phyloP scores from a whole-genome alignment of 92 coral and sea anemone species.

The Porites rus region DNA sequence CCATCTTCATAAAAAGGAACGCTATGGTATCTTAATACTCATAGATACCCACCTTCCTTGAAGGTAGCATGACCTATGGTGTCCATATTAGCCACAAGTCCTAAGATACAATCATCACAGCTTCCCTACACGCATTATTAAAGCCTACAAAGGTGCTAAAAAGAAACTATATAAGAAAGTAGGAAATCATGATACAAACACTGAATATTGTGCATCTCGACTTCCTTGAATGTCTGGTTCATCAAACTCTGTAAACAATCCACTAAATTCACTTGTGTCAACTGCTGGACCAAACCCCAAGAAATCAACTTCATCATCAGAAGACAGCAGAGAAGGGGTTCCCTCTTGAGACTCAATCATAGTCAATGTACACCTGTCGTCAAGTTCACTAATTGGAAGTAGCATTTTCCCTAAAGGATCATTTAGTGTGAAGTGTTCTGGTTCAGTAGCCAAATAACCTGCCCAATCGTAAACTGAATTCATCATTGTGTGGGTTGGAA shows the following conservation, averaged over 20 bases:
- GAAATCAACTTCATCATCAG: constrained; percentile 31
- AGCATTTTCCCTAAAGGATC: constrained; percentile 37
- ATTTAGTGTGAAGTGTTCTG: constrained; percentile 42
- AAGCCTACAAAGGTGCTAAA: not conserved
- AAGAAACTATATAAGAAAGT: not conserved
- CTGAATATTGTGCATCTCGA: constrained; percentile 16
- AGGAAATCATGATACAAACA: not conserved
- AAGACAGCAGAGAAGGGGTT: constrained; percentile 6
- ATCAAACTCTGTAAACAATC: constrained; percentile 2
- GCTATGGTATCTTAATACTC: too few species aligned
- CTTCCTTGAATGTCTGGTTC: constrained; percentile 4
- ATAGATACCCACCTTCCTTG: not conserved
- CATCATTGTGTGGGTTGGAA: too few species aligned
- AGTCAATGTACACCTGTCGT: not conserved
- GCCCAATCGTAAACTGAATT: constrained; percentile 71
- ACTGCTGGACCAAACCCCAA: constrained; percentile 47
- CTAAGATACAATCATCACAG: constrained; percentile 9
- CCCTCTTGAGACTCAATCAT: constrained; percentile 25
- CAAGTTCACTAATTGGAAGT: constrained; percentile 31
- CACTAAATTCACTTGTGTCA: not conserved
- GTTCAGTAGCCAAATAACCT: constrained; percentile 54
- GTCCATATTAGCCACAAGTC: not conserved
- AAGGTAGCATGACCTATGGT: not conserved
- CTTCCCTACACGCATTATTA: not conserved
- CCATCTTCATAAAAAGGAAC: too few species aligned